Conservation (phyloP, 2,797 vertebrate genomes). For the Rhinatrema bivittatum region DNA sequence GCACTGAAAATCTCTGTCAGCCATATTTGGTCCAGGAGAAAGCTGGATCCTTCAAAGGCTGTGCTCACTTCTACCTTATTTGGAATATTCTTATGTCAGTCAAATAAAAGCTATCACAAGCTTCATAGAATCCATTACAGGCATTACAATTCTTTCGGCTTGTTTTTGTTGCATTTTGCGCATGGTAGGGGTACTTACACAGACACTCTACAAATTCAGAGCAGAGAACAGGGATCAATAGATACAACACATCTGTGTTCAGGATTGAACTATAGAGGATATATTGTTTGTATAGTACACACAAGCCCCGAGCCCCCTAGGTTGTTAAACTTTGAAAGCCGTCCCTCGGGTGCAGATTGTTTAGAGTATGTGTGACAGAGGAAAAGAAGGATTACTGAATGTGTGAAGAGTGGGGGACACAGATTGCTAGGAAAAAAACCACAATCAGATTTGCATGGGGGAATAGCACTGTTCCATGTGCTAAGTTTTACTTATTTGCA, state of each 20-base stretch:
- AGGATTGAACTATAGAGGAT: slow-evolving; percentile 13
- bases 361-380: slow-evolving; percentile 24
- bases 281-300: slow-evolving; percentile 37
- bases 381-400: slow-evolving; percentile 28
- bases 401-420: slow-evolving; percentile 23
- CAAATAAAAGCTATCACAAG: too few relatives aligned
- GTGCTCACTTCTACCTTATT: too few relatives aligned
- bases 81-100: too few relatives aligned
- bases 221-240: slow-evolving; percentile 14
- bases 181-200: too few relatives aligned
- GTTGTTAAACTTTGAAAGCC: slow-evolving; percentile 41
- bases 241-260: slow-evolving; percentile 27
- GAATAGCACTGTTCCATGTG: neutral
- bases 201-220: too few relatives aligned
- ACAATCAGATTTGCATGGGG: slow-evolving; percentile 12
- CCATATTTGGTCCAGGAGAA: too few relatives aligned
- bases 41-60: too few relatives aligned
- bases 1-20: too few relatives aligned
- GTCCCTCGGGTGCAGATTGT: slow-evolving; percentile 27
- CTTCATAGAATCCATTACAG: too few relatives aligned
- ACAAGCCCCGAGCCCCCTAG: slow-evolving; percentile 29
- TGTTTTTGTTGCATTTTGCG: too few relatives aligned
- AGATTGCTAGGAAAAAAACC: slow-evolving; percentile 25
- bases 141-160: too few relatives aligned
- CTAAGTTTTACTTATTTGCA: slow-evolving; percentile 15